Conservation (phyloP, 2,797 vertebrate genomes). For the Lycodopsis pacificus region DNA sequence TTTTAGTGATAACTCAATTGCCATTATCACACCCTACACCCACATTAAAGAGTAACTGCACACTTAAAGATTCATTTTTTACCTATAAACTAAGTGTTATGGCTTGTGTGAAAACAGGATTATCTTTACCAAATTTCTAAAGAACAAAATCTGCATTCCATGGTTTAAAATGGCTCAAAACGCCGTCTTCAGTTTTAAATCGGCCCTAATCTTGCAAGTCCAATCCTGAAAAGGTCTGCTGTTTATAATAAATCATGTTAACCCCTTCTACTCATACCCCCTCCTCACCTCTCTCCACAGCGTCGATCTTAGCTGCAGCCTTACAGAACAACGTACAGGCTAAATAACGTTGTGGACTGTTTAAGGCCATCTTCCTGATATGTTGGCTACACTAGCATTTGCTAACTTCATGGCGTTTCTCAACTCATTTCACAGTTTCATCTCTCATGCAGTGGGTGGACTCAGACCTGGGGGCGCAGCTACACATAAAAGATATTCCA, state of each 20-base stretch:
- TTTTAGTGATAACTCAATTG: conserved; percentile 32
- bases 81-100: neutral
- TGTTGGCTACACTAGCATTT: too few species aligned
- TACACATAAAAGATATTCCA: conserved; percentile 36
- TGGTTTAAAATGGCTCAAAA: neutral
- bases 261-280: too few species aligned
- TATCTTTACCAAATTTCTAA: neutral
- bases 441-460: neutral
- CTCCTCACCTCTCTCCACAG: too few species aligned
- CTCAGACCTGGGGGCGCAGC: too few species aligned
- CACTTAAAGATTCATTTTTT: neutral
- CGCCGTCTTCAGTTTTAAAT: neutral
- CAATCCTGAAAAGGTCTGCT: neutral
- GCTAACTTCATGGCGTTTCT: too few species aligned
- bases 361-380: too few species aligned
- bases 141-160: neutral
- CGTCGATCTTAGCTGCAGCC: too few species aligned
- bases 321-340: too few species aligned
- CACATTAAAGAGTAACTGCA: conserved; percentile 46
- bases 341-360: too few species aligned
- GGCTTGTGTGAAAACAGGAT: neutral
- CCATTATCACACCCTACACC: conserved; percentile 34
- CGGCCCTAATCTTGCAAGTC: neutral
- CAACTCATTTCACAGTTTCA: too few species aligned
- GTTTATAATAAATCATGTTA: neutral